A percentile compares a stretch with the other conserved stretches of the same genome.
Conservation (phyloP, 2,888 invertebrate species). For the Ecliptopera silaceata region DNA sequence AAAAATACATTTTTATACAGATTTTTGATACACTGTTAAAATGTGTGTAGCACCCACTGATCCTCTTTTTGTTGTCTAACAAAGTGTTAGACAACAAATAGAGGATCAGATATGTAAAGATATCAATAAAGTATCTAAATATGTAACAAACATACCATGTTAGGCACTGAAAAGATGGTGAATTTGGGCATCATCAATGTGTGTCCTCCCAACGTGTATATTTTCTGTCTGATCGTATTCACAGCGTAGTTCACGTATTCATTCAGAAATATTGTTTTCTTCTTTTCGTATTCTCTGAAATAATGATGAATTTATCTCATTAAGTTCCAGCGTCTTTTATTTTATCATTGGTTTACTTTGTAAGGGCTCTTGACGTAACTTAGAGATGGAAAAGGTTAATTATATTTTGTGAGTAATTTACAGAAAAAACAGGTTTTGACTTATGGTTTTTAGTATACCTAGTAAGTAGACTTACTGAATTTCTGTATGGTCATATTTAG, state of each 20-base stretch:
- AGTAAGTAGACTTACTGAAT: conserved; percentile 45
- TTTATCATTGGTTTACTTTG: conserved; percentile 3
- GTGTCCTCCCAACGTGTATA: conserved; percentile 39
- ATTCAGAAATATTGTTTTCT: conserved; percentile 50
- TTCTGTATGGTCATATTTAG: conserved; percentile 29
- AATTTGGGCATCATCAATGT: conserved; percentile 45
- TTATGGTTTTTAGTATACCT: no score
- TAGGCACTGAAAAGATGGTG: conserved; percentile 25
- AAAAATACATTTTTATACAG: no score
- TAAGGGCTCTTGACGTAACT: background rate
- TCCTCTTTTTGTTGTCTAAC: no score
- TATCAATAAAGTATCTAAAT: background rate
- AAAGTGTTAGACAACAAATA: no score
- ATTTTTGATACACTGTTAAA: no score
- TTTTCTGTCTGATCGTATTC: conserved; percentile 39
- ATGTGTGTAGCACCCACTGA: no score
- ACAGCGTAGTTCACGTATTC: conserved; percentile 52
- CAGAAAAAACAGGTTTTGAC: no score
- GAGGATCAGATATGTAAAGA: no score
- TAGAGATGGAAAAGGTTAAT: background rate
- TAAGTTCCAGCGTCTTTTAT: background rate
- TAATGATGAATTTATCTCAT: conserved; percentile 9
- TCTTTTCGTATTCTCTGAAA: conserved; percentile 58
- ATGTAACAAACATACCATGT: conserved; percentile 41
- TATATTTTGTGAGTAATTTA: no score